Percentiles rank a stretch among this genome's conserved stretches.
These are phyloP conservation scores for Ceriagrion tenellum DNA, from an alignment of 2,888 invertebrate species.

Conservation along the genomic window DNA sequence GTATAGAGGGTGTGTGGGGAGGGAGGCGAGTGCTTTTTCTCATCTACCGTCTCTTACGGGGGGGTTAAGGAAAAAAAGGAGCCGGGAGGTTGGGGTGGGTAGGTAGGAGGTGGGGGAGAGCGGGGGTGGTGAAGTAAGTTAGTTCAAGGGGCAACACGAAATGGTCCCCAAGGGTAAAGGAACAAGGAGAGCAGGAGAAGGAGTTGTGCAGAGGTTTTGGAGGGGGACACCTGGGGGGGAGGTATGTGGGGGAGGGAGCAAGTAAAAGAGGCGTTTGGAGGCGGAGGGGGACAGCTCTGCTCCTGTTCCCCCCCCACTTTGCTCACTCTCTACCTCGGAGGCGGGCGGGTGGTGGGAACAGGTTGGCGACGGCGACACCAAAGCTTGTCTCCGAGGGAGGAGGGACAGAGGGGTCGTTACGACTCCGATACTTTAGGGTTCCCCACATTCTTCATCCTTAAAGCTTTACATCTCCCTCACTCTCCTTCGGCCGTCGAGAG, in stretches of 20 bases:
- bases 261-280: neutral
- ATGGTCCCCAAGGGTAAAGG: constrained; percentile 28
- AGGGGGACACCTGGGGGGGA: neutral
- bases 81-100: neutral
- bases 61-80: neutral
- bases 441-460: no score
- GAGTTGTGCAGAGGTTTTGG: neutral
- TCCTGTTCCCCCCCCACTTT: neutral
- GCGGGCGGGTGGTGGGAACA: neutral
- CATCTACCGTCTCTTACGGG: neutral
- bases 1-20: neutral
- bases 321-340: neutral
- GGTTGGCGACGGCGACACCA: neutral
- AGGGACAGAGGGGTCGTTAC: no score
- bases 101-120: no score
- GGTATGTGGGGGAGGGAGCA: neutral
- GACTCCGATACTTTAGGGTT: no score
- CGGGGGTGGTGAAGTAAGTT: neutral
- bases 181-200: neutral
- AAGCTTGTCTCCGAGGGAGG: no score
- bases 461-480: no score
- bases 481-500: no score
- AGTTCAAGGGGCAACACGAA: constrained; percentile 40
- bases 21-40: neutral
- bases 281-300: neutral